Evolutionary conservation across 2,888 invertebrate species (phyloP).

Genomic region (Coremacera marginata): DNA sequence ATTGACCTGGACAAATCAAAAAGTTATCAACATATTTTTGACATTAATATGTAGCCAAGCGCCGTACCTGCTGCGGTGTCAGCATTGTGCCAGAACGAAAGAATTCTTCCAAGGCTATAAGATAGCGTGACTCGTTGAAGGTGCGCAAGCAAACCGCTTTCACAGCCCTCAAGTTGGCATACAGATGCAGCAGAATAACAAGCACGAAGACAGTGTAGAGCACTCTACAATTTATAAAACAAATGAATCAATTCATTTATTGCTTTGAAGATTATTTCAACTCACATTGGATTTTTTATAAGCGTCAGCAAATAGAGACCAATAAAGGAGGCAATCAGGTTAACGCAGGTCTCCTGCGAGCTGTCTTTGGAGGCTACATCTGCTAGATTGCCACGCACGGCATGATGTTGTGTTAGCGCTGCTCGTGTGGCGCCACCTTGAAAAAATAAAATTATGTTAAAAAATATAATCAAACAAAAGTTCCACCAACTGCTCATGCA

Average conservation of each 20-base stretch:
- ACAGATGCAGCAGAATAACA: slow-evolving; percentile 84
- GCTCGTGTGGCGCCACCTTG: slow-evolving; percentile 91
- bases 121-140: slow-evolving; percentile 84
- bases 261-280: slow-evolving; percentile 9
- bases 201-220: slow-evolving; percentile 80
- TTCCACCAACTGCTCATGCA: background rate
- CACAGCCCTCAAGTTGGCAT: slow-evolving; percentile 90
- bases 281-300: slow-evolving; percentile 72
- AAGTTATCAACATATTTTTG: background rate
- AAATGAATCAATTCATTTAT: background rate
- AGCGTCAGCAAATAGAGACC: slow-evolving; percentile 82
- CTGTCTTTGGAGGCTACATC: slow-evolving; percentile 95
- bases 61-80: slow-evolving; percentile 72
- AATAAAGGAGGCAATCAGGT: slow-evolving; percentile 84
- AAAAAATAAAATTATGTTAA: background rate
- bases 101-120: slow-evolving; percentile 78
- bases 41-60: background rate
- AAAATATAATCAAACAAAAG: background rate
- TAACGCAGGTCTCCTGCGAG: slow-evolving; percentile 96
- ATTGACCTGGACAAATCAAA: slow-evolving; percentile 70
- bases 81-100: slow-evolving; percentile 74
- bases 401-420: slow-evolving; percentile 94
- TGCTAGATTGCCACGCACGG: slow-evolving; percentile 88
- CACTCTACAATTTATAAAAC: slow-evolving; percentile 71
- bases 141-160: slow-evolving; percentile 82